A percentile compares a stretch with the other conserved stretches of the same genome.
phyloP scores from a whole-genome alignment of 1,140 invertebrate species.

The Cydia amplana region DNA sequence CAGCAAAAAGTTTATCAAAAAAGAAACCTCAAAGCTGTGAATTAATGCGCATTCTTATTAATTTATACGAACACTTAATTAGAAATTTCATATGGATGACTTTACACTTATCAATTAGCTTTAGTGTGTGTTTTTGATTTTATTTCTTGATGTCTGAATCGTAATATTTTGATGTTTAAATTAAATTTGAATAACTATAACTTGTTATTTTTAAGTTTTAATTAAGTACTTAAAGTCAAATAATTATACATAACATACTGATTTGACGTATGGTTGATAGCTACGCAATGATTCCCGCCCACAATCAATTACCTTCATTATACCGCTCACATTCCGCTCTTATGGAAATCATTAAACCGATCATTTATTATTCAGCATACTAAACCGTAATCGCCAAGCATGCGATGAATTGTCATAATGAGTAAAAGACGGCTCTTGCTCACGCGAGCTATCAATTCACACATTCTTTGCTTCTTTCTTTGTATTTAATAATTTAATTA shows the following conservation, averaged over 20 bases:
- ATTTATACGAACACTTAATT: slow-evolving; percentile 20
- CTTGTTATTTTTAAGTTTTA: not conserved
- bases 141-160: not conserved
- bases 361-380: slow-evolving; percentile 68
- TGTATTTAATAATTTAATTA: slow-evolving; percentile 48
- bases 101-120: not conserved
- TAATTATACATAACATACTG: too few relatives aligned
- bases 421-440: slow-evolving; percentile 62
- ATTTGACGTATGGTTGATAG: slow-evolving; percentile 53
- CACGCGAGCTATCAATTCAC: slow-evolving; percentile 64
- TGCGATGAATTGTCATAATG: slow-evolving; percentile 66
- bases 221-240: too few relatives aligned
- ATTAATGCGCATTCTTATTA: slow-evolving; percentile 16
- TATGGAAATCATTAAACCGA: slow-evolving; percentile 66
- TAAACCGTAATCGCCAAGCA: slow-evolving; percentile 59
- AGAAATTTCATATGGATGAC: slow-evolving; percentile 23
- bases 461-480: slow-evolving; percentile 54
- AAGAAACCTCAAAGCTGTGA: not conserved
- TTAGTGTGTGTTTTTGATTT: not conserved
- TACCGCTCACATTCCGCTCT: slow-evolving; percentile 52
- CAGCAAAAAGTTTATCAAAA: not conserved
- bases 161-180: not conserved
- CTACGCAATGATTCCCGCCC: slow-evolving; percentile 46
- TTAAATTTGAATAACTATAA: not conserved
- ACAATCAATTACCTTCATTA: slow-evolving; percentile 38